Conservation (phyloP, 2,888 invertebrate species). For the Melipona beecheii region DNA sequence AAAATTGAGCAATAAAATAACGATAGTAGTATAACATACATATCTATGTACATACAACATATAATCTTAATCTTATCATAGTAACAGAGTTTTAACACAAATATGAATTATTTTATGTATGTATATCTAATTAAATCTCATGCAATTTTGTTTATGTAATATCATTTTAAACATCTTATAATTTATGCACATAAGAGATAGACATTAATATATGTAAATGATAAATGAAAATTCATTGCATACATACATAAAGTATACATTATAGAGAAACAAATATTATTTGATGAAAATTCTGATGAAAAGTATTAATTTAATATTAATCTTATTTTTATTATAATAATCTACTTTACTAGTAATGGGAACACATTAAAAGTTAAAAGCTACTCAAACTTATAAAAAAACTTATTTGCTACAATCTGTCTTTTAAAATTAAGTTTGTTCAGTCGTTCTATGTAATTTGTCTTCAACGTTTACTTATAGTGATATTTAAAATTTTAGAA, state of each 20-base stretch:
- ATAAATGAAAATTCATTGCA: not conserved
- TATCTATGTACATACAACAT: not conserved
- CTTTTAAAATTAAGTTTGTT: slow-evolving; percentile 20
- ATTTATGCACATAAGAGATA: not conserved
- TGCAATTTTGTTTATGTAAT: not conserved
- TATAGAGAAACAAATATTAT: not conserved
- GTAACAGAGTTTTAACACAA: no score
- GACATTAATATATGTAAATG: not conserved
- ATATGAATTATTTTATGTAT: slow-evolving; percentile 9
- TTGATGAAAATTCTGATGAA: not conserved
- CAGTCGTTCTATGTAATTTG: slow-evolving; percentile 14
- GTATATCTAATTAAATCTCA: slow-evolving; percentile 3
- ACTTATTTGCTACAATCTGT: slow-evolving; percentile 42
- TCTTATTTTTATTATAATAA: slow-evolving; percentile 9
- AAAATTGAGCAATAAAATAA: slow-evolving; percentile 51
- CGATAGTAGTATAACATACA: not conserved
- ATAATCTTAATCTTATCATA: not conserved
- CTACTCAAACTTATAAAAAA: slow-evolving; percentile 53
- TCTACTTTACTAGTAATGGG: not conserved
- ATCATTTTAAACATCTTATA: not conserved
- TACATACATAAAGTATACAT: slow-evolving; percentile 17
- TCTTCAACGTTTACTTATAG: not conserved
- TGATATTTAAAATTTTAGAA: not conserved
- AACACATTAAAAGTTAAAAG: not conserved
- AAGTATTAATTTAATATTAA: slow-evolving; percentile 2